Conservation (phyloP, 2,888 invertebrate species). For the Archaeoteleia sp. region DNA sequence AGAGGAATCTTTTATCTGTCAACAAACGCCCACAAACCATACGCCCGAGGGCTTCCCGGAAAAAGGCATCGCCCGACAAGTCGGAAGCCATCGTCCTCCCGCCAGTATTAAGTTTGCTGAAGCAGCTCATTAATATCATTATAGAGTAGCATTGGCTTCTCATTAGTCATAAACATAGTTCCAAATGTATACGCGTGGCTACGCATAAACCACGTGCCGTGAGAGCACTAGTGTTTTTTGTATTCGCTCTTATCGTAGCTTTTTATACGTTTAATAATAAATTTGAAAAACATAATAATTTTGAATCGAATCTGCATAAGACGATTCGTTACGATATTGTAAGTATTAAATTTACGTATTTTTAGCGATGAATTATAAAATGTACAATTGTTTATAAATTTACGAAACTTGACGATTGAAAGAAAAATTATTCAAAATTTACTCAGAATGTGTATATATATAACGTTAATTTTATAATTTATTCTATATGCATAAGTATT, state of each 20-base stretch:
- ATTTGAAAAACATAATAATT: conserved; percentile 1
- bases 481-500: conserved; percentile 2
- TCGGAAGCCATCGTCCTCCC: conserved; percentile 74
- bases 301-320: too few species aligned
- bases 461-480: conserved; percentile 15
- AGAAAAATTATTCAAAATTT: conserved; percentile 8
- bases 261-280: conserved; percentile 16
- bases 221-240: conserved; percentile 9
- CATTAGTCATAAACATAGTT: conserved; percentile 44
- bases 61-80: conserved; percentile 76
- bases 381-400: too few species aligned
- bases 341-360: too few species aligned
- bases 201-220: conserved; percentile 13
- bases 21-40: conserved; percentile 88
- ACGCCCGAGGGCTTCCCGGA: conserved; percentile 88
- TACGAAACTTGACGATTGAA: background rate
- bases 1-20: conserved; percentile 92
- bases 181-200: conserved; percentile 18
- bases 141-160: conserved; percentile 64
- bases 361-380: too few species aligned
- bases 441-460: conserved; percentile 7
- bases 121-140: conserved; percentile 72
- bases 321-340: too few species aligned
- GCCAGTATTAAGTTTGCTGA: conserved; percentile 73
- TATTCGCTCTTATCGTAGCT: conserved; percentile 9